Evolutionary conservation across 2,113 vertebrate genomes (phyloP).

Genomic region (Albula glossodonta): DNA sequence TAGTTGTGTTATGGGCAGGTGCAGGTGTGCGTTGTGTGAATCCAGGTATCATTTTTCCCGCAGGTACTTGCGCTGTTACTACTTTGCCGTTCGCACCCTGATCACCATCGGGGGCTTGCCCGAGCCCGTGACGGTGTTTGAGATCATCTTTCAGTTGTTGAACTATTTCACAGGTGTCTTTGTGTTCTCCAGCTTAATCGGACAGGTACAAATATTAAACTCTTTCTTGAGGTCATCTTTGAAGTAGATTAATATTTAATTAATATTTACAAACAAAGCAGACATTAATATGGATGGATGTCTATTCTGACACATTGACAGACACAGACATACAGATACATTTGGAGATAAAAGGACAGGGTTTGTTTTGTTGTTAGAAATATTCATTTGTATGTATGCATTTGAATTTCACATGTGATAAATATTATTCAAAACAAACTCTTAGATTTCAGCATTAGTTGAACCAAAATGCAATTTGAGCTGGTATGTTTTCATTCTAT

Average conservation of each 20-base stretch:
- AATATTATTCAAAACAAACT: too few relatives aligned
- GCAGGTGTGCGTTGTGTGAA: background rate
- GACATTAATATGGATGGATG: background rate
- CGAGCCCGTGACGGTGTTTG: slow-evolving; percentile 84
- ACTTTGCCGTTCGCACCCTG: slow-evolving; percentile 85
- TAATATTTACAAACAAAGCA: too few relatives aligned
- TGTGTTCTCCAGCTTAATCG: slow-evolving; percentile 92
- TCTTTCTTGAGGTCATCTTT: background rate
- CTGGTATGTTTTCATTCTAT: too few relatives aligned
- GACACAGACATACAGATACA: too few relatives aligned
- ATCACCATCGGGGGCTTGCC: slow-evolving; percentile 91
- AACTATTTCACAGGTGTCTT: slow-evolving; percentile 93
- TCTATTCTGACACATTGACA: too few relatives aligned
- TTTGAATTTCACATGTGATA: too few relatives aligned
- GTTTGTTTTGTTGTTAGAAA: too few relatives aligned
- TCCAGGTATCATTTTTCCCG: background rate
- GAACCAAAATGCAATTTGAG: too few relatives aligned
- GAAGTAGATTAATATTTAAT: background rate
- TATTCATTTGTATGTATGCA: too few relatives aligned
- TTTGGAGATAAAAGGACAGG: too few relatives aligned
- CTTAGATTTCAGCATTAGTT: too few relatives aligned
- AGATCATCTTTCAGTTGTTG: slow-evolving; percentile 85
- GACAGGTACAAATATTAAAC: slow-evolving; percentile 80
- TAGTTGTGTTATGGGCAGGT: too few relatives aligned
- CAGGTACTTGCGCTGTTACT: slow-evolving; percentile 92